Base-by-base conservation (phyloP, 2,113 vertebrate species). In the Pseudonaja textilis region DNA sequence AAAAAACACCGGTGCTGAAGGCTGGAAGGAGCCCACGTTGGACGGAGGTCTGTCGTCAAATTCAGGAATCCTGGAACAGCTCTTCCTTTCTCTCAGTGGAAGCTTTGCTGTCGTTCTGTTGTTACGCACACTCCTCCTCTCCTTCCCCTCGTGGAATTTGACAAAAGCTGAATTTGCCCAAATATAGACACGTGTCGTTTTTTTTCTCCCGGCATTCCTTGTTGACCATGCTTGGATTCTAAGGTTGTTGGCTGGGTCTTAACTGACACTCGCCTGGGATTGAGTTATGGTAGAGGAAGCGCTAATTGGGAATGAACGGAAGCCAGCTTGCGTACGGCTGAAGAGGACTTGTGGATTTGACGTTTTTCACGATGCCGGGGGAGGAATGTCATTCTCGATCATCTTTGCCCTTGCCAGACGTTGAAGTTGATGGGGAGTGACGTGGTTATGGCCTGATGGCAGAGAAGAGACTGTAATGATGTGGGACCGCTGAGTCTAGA, bases 351-450 rank as follows among this genome's bases (percentile, higher is more conserved):
- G 90, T 95, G 93, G 94, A 91, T 95, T 93, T 95, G 96, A 64
- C 94, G 69, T 92, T 95, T 87, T 93, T 93, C 96, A 96, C 93
- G 94, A 57, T 69, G 61, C 94, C 90, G 4, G 93, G 95, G 96
- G 96, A 94, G 95, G 96, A 96, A 88, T 96, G 95, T 96, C 96
- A 92, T 89, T 86, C 96, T 93, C 29, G 91, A 88, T 96, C 52
- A 95, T n/a, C 64, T 69, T 54, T 23, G 1, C 93, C 25, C 94
- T 95, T 89, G 89, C 25, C 93, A 26, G 74, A 94, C 90, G 93
- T 94, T 97, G 96, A 95, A 91, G 2, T 9, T 96, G 96, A 97
- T 96, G 92, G 95, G 93, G 91, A 86, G 90, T 95, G 96, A 69
- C 22, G 88, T 90, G 91, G 87, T 25, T 55, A 57, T 89, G 92